Conservation (phyloP, 35 echinoderm and acorn worm species). For the Heliocidaris erythrogramma region DNA sequence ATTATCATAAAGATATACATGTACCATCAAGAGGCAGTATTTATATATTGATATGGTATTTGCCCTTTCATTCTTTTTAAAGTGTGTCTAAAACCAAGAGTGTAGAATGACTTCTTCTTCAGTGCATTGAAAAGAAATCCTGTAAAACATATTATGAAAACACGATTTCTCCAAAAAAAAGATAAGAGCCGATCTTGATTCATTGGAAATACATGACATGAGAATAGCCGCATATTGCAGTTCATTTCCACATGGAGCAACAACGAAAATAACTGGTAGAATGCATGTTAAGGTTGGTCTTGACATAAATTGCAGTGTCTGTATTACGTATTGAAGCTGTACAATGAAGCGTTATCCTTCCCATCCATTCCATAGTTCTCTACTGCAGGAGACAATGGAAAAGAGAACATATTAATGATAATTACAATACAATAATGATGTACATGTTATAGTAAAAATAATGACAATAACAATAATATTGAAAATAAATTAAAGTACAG, state of each 20-base stretch:
- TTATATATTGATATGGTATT: too few species aligned
- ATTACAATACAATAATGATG: background rate
- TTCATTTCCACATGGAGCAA: background rate
- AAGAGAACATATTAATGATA: background rate
- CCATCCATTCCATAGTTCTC: conserved; percentile 29
- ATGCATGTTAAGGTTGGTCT: background rate
- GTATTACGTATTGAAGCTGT: background rate
- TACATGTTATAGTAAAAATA: too few species aligned
- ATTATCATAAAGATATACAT: too few species aligned
- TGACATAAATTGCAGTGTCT: background rate
- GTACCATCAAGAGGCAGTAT: too few species aligned
- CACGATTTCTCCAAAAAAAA: background rate
- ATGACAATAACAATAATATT: background rate
- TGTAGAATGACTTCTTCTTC: too few species aligned
- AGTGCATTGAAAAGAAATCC: background rate
- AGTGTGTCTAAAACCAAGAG: too few species aligned
- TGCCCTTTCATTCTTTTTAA: too few species aligned
- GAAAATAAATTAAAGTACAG: too few species aligned
- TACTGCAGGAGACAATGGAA: background rate
- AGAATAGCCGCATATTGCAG: background rate
- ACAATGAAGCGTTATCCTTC: background rate
- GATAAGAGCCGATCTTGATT: too few species aligned
- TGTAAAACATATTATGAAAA: background rate
- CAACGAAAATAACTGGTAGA: background rate
- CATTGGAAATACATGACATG: too few species aligned